Base-by-base conservation (phyloP, 2,113 vertebrate genomes). In the Regulus satrapa region DNA sequence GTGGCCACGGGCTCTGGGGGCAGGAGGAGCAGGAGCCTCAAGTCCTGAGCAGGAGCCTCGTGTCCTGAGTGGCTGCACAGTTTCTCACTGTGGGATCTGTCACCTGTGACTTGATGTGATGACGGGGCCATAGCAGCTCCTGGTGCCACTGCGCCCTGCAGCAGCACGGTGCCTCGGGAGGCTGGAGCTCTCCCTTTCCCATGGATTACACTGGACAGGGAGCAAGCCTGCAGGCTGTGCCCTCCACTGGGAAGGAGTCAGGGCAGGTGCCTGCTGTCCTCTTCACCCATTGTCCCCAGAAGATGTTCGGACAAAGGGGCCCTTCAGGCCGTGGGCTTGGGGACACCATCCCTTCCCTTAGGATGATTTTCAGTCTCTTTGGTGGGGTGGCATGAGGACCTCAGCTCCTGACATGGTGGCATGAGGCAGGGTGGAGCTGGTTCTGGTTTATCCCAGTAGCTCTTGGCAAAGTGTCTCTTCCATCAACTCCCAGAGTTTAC, bases 51-150 rank as follows among this genome's bases (percentile, higher is more conserved):
- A 59, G 67, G 46, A 52, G 15, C 76, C n/a, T 56, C 2, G 0
- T 61, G 55, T 51, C 31, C 7, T 1, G 12, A 62, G 58, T 32
- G 63, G 49, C 59, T 6, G 14, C 1, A 12, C 1, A 9, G 51
- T 56, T 55, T 46, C 43, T 21, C 26, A 10, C 56, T 5, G 4
- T 25, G 76, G 45, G 46, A 40, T 71, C 83, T 59, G 18, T 54
- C 61, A 36, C 5, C 10, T 43, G 58, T 6, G 25, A 8, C 12
- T 18, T 1, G 4, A 8, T 31, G 29, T 46, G 18, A 7, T 5
- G 5, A 3, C 1, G 41, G 41, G 32, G 73, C 36, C 0, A 0
- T 12, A 7, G 26, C 0, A 1, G 14, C 15, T 64, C 36, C 75
- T 64, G 49, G 49, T 64, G 12, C n/a, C 49, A 2, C 66, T 28